Base-by-base conservation (phyloP, 1,140 invertebrate species). In the Drosophila miranda region DNA sequence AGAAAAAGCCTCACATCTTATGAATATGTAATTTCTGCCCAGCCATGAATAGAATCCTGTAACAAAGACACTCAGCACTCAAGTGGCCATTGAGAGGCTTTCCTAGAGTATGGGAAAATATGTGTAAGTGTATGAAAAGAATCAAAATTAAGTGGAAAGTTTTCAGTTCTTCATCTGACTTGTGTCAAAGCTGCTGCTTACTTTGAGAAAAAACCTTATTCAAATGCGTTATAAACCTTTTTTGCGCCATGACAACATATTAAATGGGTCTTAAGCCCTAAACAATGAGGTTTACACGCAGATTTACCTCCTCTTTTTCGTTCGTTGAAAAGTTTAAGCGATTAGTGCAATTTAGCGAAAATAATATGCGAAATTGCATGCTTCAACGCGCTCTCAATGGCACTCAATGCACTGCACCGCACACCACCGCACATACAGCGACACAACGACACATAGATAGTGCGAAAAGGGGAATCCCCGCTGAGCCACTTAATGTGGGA, bases 291-390 rank as follows among this genome's bases (percentile, higher is more conserved):
- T 52, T 73, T 60, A 55, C 60, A 51, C 46, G 43, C 54, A 60
- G 34, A 38, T 50, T 43, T 26, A n/a, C 50, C 46, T 14, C 43
- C 50, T 34, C 6, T 5, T 21, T 41, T 21, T 38, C 42, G 50
- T 30, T 45, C 55, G 62, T 53, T 81, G 63, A 81, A 86, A 82
- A 82, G 78, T 87, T 87, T 75, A 87, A 82, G 78, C 70, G 82
- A 87, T 87, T 87, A 87, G 82, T 66, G 82, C 82, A 87, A 87
- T 87, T 87, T 87, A 87, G 82, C 82, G 82, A 87, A 82, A 78
- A 87, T 87, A 86, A 86, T 78, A 87, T 76, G 78, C 69, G 60
- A 87, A 87, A 87, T 87, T 78, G 77, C 67, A 54, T 78, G 82
- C 67, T 71, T 60, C 53, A 82, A 87, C 82, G 71, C 82, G 60